Evolutionary conservation across 2,113 vertebrate genomes (phyloP), one percentile per base, ranked within the genome.

Genomic region (Ictidomys tridecemlineatus): DNA sequence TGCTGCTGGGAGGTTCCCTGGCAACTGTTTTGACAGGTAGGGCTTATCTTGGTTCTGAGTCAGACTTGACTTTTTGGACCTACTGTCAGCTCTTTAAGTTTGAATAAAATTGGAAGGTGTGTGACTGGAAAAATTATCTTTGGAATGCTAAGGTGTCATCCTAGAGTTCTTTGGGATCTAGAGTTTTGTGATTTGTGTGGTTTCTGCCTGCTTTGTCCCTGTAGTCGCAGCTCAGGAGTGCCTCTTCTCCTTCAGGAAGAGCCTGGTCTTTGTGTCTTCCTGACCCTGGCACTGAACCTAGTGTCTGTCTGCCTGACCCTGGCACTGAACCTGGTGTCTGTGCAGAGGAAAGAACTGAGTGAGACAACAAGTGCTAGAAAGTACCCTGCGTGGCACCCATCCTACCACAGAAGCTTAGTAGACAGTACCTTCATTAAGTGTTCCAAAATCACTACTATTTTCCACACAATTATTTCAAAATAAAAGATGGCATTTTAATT

Each of bases 351-450:
- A 8, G 17, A 51, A 2, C 28, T 61, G 37, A 51, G 48, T 8
- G 6, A 45, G 74, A 22, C 14, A 16, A 28, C 34, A 13, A 61
- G 7, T 61, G 53, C 1, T 8, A 0, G 69, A 73, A 65, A 30
- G 34, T 3, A 0, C 37, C 8, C 5, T 1, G 6, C 0, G 18
- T 3, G 14, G 67, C 18, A 10, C 12, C 22, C 4, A 28, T 11
- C n/a, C n/a, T 5, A 0, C 8, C 24, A 11, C 24, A 63, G n/a
- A 28, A 26, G 6, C n/a, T 34, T 45, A n/a, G 26, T 51, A 17
- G 79, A 9, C 1, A 1, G 17, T n/a, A 4, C 58, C 39, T 12
- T 37, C 20, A 18, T 24, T 39, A 16, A 69, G 48, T 61, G 30
- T 51, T 69, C 1, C 7, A 37, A n/a, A 39, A 11, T 45, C 4